Conservation (phyloP, 1,140 invertebrate species). For the Nilaparvata lugens region DNA sequence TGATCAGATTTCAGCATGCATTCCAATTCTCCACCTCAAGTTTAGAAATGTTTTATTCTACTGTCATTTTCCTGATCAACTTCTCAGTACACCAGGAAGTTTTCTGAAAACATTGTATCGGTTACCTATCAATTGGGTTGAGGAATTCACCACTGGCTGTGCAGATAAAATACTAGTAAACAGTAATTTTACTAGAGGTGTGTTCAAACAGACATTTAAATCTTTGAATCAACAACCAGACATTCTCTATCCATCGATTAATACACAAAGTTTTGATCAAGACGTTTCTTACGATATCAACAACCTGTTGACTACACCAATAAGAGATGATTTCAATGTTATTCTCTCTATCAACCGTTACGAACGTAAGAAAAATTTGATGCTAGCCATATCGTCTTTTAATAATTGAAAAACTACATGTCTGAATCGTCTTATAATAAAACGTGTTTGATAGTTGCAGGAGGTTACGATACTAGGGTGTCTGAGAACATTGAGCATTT, state of each 20-base stretch:
- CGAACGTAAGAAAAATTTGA: constrained; percentile 93
- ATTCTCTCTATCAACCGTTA: constrained; percentile 96
- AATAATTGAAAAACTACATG: constrained; percentile 48
- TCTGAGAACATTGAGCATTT: constrained; percentile 85
- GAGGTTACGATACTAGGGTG: constrained; percentile 89
- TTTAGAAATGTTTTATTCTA: constrained; percentile 78
- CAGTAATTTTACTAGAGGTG: constrained; percentile 78
- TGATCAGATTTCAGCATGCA: constrained; percentile 82
- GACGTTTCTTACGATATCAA: constrained; percentile 41
- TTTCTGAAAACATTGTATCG: constrained; percentile 73
- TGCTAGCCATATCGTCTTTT: constrained; percentile 72
- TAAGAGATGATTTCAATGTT: constrained; percentile 46
- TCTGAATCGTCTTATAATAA: constrained; percentile 45
- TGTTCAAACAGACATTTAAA: constrained; percentile 79
- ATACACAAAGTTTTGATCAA: constrained; percentile 65
- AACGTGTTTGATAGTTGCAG: constrained; percentile 85
- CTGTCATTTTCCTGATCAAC: constrained; percentile 95
- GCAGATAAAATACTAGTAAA: constrained; percentile 91
- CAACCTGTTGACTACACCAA: constrained; percentile 33
- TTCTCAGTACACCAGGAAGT: constrained; percentile 61
- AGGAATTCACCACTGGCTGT: constrained; percentile 76
- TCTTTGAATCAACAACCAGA: constrained; percentile 55
- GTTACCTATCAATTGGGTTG: constrained; percentile 81
- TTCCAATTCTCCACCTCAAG: constrained; percentile 67
- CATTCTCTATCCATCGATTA: constrained; percentile 91